phyloP scores from a whole-genome alignment of 2,113 vertebrate genomes.

The Tichodroma muraria region DNA sequence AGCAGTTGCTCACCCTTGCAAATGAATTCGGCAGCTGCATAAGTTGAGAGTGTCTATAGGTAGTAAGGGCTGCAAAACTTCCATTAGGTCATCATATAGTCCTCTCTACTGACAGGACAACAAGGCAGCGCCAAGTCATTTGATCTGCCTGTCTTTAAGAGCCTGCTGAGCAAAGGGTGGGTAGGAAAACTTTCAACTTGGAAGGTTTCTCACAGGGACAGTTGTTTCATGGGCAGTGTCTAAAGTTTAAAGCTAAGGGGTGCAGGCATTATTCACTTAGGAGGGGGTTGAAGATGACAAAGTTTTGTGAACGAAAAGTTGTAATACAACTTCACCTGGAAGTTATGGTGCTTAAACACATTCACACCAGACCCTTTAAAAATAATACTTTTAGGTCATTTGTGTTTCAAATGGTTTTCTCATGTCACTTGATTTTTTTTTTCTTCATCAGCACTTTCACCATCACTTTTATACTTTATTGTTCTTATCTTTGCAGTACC shows the following conservation, averaged over 20 bases:
- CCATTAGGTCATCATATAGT: conserved; percentile 44
- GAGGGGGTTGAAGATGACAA: neutral
- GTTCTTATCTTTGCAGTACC: neutral
- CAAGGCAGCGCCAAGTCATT: conserved; percentile 7
- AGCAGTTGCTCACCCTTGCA: conserved; percentile 32
- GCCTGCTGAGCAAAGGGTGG: neutral
- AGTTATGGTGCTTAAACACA: neutral
- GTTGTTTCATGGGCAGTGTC: neutral
- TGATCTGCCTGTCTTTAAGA: neutral
- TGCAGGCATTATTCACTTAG: neutral
- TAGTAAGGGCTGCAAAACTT: conserved; percentile 24
- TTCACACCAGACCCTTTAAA: neutral
- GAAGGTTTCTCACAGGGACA: neutral
- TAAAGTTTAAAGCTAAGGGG: neutral
- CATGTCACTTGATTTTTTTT: neutral
- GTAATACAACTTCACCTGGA: neutral
- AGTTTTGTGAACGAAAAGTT: neutral
- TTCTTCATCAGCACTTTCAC: neutral
- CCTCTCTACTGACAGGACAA: neutral
- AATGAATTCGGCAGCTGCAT: conserved; percentile 39
- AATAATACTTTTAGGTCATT: neutral
- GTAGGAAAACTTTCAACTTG: neutral
- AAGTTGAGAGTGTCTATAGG: neutral
- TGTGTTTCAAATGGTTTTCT: neutral
- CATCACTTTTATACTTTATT: neutral